Conservation (phyloP, 2,888 invertebrate genomes). For the Parochlus steinenii region DNA sequence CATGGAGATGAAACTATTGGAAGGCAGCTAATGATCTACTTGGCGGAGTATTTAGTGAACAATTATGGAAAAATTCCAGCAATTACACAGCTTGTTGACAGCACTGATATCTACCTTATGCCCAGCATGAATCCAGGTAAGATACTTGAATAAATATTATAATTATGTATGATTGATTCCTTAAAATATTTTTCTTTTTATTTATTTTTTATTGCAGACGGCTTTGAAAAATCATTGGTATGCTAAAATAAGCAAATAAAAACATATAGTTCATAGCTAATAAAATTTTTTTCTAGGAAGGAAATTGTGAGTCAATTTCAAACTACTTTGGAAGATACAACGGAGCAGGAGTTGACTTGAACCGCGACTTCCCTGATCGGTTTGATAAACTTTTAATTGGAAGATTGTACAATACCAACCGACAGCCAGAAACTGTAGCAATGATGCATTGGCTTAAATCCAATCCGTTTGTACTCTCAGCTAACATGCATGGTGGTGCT, state of each 20-base stretch:
- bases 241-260: constrained; percentile 17
- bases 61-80: constrained; percentile 54
- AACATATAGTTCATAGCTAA: too few species aligned
- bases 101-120: constrained; percentile 86
- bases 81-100: constrained; percentile 62
- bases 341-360: constrained; percentile 65
- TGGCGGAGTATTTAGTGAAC: constrained; percentile 67
- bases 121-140: constrained; percentile 96
- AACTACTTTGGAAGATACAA: constrained; percentile 62
- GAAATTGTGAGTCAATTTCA: constrained; percentile 52
- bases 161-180: too few species aligned
- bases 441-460: constrained; percentile 78
- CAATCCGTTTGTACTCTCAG: constrained; percentile 82
- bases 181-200: too few species aligned
- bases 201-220: too few species aligned
- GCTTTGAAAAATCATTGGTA: constrained; percentile 71
- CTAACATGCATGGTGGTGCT: constrained; percentile 91
- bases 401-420: constrained; percentile 29
- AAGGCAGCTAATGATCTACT: constrained; percentile 61
- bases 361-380: constrained; percentile 87
- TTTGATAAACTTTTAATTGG: constrained; percentile 35
- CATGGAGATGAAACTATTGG: constrained; percentile 91
- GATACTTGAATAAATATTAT: too few species aligned
- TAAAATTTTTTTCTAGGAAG: constrained; percentile 50
- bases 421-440: constrained; percentile 77